Evolutionary conservation across 2,113 vertebrate species (phyloP), one percentile per base, ranked within the genome.

Genomic region (Nothocercus julius): DNA sequence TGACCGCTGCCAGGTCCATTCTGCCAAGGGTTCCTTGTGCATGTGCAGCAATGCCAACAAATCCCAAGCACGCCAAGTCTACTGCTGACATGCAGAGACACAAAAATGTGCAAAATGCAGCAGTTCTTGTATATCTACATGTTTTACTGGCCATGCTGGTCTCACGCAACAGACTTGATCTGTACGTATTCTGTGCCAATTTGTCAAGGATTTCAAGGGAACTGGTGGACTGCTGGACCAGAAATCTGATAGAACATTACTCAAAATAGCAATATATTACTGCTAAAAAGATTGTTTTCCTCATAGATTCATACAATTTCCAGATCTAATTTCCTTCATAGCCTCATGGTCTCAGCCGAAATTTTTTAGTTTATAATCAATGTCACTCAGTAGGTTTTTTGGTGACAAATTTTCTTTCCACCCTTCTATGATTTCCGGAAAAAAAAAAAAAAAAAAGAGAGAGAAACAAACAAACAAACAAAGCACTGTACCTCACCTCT

Each of bases 381-480:
- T 72, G 21, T 14, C 25, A 75, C 34, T 49, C 21, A 18, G 24
- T 77, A 84, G 4, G 1, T 11, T 51, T 49, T 73, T 66, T 21
- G 6, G 13, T 75, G 49, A 36, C 2, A 70, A 0, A 0, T 69
- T 74, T 93, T 73, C 21, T 80, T 90, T 77, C 21, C 1, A 16
- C 4, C 10, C 56, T 56, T 7, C 6, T 24, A 34, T 19, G 8
- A 34, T 44, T 62, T 77, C 20, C 30, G 15, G 8, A 4, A 5
- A 42, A 25, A 6, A 6, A 10, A 59, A n/a, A 44, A 21, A 24
- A 5, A 5, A 10, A 58, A n/a, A 44, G 18, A 45, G 6, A 51
- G 8, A 51, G 22, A 51, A 11, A 24, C 7, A 51, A 51, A n/a
- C 22, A 22, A 42, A 42, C 22, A 22, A 8, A 25, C 18, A 61